A percentile compares a stretch with the other conserved stretches of the same genome.
Evolutionary conservation across 2,797 vertebrate genomes (phyloP).

Genomic region (Ispidina lecontei): DNA sequence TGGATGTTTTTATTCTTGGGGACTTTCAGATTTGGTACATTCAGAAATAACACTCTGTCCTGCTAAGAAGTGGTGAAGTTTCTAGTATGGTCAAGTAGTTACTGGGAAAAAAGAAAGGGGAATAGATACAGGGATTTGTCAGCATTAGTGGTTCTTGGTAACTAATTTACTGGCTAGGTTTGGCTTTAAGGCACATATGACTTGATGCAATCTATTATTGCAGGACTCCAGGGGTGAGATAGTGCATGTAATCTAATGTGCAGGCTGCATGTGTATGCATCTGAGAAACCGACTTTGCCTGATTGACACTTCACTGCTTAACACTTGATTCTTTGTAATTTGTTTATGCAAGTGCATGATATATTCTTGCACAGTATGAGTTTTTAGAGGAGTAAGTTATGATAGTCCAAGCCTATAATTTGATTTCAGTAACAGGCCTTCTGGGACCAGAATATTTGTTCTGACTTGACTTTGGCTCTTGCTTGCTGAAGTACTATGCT

Average conservation of each 20-base stretch:
- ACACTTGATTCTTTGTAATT: conserved; percentile 25
- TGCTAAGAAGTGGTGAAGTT: not conserved
- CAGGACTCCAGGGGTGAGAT: not conserved
- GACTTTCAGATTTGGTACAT: not conserved
- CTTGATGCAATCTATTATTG: not conserved
- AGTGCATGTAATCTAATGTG: not conserved
- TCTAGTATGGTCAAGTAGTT: not conserved
- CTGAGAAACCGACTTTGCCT: conserved; percentile 1
- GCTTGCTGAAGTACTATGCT: not conserved
- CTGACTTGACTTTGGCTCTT: conserved; percentile 30
- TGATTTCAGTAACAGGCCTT: conserved; percentile 39
- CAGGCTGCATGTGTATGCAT: not conserved
- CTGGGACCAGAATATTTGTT: conserved; percentile 43
- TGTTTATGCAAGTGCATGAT: conserved; percentile 36
- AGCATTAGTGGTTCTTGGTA: not conserved
- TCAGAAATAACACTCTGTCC: not conserved
- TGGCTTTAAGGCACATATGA: not conserved
- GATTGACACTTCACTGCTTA: not conserved
- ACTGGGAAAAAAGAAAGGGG: not conserved
- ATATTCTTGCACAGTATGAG: not conserved
- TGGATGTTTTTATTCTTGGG: not conserved
- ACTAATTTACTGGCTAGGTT: not conserved
- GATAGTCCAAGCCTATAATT: conserved; percentile 43
- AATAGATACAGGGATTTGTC: not conserved
- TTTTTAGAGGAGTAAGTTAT: conserved; percentile 42